Evolutionary conservation across 2,888 invertebrate genomes (phyloP), one percentile per base, ranked within the genome.

Genomic region (Anthophora plumipes): DNA sequence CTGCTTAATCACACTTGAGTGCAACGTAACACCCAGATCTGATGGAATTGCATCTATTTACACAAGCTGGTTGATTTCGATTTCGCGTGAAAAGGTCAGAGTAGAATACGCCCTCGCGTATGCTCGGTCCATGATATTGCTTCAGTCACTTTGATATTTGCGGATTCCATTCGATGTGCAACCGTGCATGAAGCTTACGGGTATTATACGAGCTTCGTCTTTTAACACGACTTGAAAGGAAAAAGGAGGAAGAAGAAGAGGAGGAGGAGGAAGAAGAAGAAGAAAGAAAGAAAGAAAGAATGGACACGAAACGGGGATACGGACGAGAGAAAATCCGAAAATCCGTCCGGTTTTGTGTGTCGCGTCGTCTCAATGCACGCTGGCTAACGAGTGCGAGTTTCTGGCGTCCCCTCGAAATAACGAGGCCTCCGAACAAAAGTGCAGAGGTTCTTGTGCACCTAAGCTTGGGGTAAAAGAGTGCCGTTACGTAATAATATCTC

Each of bases 401-500:
- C 70, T 66, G 71, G 60, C 68, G 66, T 63, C 72, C 72, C 72
- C 66, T 78, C 84, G 77, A 84, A 84, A 84, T 84, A 84, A 85
- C 84, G 85, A 85, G 85, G 84, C 75, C 63, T 69, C 79, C 82
- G 79, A 82, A 82, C 84, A 77, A 84, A 84, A 82, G 79, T 84
- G 76, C 79, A 61, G 77, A 60, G 81, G 71, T 84, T 77, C 84
- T 84, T 72, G 66, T 76, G 54, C 57, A 31, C 57, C 67, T 46
- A 50, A 68, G 57, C 59, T 52, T 25, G 68, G 43, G 39, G 63
- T 50, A 57, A 63, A 78, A 76, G 67, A 55, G 85, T 57, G 80
- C 70, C 80, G 81, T 85, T 85, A 85, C 84, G 84, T 86, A 83
- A 85, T 83, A 85, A 85, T 83, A 85, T 85, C 78, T 76, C 59